A percentile compares a stretch with the other conserved stretches of the same genome.
Evolutionary conservation across 2,797 vertebrate species (phyloP).

Genomic region (Apogon hyalosoma): DNA sequence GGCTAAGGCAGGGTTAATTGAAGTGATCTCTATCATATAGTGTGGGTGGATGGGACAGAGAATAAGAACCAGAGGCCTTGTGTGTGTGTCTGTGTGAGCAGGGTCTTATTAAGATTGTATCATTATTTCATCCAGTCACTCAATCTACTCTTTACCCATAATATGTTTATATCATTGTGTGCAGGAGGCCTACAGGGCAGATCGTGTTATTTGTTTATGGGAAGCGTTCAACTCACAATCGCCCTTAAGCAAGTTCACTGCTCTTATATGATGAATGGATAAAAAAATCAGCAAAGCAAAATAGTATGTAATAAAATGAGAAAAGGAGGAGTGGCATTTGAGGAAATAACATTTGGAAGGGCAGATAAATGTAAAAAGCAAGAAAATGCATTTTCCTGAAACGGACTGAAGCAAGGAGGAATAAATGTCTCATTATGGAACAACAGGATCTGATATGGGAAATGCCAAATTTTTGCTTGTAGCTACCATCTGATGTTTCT

Average conservation of each 20-base stretch:
- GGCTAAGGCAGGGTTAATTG: slow-evolving; percentile 81
- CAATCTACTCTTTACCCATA: slow-evolving; percentile 67
- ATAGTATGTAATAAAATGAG: slow-evolving; percentile 62
- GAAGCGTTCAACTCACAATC: slow-evolving; percentile 24
- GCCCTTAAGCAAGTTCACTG: slow-evolving; percentile 51
- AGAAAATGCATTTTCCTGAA: slow-evolving; percentile 28
- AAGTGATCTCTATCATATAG: slow-evolving; percentile 75
- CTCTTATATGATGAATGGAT: slow-evolving; percentile 54
- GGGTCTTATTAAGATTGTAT: slow-evolving; percentile 69
- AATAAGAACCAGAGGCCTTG: slow-evolving; percentile 37
- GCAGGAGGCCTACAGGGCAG: slow-evolving; percentile 59
- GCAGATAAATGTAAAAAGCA: slow-evolving; percentile 46
- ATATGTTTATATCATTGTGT: slow-evolving; percentile 72
- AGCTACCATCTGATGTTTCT: slow-evolving; percentile 40
- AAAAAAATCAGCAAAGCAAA: slow-evolving; percentile 52
- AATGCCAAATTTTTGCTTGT: slow-evolving; percentile 47
- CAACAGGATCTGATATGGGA: slow-evolving; percentile 48
- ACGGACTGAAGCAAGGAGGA: slow-evolving; percentile 10
- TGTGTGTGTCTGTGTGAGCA: not conserved
- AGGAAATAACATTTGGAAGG: slow-evolving; percentile 61
- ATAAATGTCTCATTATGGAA: slow-evolving; percentile 45
- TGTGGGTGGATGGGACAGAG: slow-evolving; percentile 57
- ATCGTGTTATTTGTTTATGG: slow-evolving; percentile 63
- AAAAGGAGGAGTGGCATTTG: slow-evolving; percentile 63
- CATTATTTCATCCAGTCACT: slow-evolving; percentile 69